Evolutionary conservation across 2,888 invertebrate genomes (phyloP).

Genomic region (Dryadula phaetusa): DNA sequence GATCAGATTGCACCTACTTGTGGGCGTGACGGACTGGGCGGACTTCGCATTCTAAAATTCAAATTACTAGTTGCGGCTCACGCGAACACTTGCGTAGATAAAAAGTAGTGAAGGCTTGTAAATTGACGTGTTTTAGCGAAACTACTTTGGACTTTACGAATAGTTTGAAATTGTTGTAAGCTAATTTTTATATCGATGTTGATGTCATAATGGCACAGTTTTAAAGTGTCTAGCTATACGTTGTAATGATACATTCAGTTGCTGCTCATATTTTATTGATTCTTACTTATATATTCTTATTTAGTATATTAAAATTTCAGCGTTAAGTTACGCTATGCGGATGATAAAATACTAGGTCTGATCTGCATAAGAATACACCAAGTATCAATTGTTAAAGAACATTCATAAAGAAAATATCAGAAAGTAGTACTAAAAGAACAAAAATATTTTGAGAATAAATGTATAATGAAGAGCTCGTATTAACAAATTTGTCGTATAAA

Average conservation of each 20-base stretch:
- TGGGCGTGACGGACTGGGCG: conserved; percentile 71
- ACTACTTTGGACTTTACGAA: conserved; percentile 2
- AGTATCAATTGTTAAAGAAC: too few species aligned
- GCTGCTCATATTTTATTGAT: too few species aligned
- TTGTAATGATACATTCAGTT: too few species aligned
- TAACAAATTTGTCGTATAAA: conserved; percentile 35
- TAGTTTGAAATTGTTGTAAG: too few species aligned
- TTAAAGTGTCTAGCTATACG: too few species aligned
- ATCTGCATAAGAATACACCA: too few species aligned
- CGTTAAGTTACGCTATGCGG: too few species aligned
- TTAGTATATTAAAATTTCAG: too few species aligned
- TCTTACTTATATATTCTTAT: too few species aligned
- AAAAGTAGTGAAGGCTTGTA: conserved; percentile 44
- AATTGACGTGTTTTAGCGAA: conserved; percentile 30
- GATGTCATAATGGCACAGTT: too few species aligned
- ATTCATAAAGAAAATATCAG: not conserved
- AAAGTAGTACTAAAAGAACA: not conserved
- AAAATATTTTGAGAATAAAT: conserved; percentile 14
- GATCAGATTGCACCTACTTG: conserved; percentile 72
- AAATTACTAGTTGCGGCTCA: conserved; percentile 72
- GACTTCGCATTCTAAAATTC: conserved; percentile 72
- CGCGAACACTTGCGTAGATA: conserved; percentile 68
- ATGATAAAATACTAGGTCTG: too few species aligned
- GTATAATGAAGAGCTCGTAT: not conserved
- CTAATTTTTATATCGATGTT: too few species aligned